Percentiles rank a stretch among this genome's conserved stretches.
Evolutionary conservation across 2,113 vertebrate species (phyloP).

Genomic region (Cyrtonyx montezumae): DNA sequence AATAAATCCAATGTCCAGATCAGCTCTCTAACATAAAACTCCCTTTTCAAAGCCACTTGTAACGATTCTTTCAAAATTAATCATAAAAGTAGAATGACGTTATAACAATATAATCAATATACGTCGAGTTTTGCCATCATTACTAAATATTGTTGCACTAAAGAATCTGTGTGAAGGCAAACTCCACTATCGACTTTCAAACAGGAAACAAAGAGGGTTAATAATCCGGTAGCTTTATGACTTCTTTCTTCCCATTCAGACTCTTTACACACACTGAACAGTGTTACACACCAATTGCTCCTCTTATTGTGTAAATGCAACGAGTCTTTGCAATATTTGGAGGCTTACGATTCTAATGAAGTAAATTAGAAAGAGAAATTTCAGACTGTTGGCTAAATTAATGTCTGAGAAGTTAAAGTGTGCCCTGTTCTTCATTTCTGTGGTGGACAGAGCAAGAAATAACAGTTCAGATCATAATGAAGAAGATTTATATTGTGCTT

Average conservation of each 20-base stretch:
- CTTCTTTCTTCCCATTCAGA: background rate
- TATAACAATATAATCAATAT: background rate
- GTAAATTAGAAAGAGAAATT: background rate
- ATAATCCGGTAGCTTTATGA: background rate
- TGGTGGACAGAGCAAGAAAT: background rate
- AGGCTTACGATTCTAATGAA: background rate
- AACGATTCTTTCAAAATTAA: background rate
- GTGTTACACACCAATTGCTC: background rate
- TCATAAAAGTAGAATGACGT: background rate
- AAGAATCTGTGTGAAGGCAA: background rate
- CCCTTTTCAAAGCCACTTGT: background rate
- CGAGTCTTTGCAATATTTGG: background rate
- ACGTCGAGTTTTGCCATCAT: background rate
- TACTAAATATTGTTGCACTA: background rate
- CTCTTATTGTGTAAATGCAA: background rate
- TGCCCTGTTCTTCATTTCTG: fast-evolving
- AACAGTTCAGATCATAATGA: fast-evolving
- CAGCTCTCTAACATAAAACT: background rate
- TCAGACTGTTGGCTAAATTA: background rate
- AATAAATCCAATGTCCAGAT: conserved; percentile 30
- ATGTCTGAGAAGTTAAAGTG: background rate
- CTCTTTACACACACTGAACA: background rate
- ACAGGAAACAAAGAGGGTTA: background rate
- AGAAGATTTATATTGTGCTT: fast-evolving
- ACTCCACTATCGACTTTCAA: background rate